Evolutionary conservation across 2,113 vertebrate species (phyloP).

Genomic region (Anas platyrhynchos): DNA sequence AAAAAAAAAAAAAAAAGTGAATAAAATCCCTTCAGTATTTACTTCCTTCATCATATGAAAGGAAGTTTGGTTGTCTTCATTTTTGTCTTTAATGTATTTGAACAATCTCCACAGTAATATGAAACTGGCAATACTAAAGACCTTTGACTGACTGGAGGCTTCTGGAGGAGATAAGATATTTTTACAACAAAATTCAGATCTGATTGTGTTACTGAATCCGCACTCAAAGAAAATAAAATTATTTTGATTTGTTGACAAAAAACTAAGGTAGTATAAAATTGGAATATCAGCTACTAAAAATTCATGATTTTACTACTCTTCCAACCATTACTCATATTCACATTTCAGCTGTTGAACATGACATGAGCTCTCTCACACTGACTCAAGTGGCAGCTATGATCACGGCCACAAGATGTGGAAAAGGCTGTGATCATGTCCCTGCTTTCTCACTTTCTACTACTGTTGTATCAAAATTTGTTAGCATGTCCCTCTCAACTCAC

Average conservation of each 20-base stretch:
- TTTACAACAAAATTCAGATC: not conserved
- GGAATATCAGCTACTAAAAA: not conserved
- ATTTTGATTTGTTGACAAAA: not conserved
- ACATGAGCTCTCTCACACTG: not conserved
- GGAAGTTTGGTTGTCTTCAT: not conserved
- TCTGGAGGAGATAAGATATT: not conserved
- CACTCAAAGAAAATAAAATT: not conserved
- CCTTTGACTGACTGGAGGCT: not conserved
- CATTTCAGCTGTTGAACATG: not conserved
- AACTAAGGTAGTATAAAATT: not conserved
- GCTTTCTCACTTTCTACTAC: not conserved
- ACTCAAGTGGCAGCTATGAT: not conserved
- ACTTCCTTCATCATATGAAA: not conserved
- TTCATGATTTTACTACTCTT: not conserved
- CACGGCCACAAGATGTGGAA: not conserved
- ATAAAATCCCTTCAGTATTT: not conserved
- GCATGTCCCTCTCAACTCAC: not conserved
- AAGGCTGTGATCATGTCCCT: not conserved
- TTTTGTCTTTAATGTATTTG: not conserved
- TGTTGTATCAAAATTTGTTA: not conserved
- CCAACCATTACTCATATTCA: not conserved
- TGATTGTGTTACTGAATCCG: not conserved
- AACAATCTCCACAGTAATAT: not conserved
- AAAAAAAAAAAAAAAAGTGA: not conserved
- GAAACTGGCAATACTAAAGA: not conserved